These are phyloP conservation scores for Andrena praecox DNA, from an alignment of 2,888 invertebrate species.

Conservation along the genomic window DNA sequence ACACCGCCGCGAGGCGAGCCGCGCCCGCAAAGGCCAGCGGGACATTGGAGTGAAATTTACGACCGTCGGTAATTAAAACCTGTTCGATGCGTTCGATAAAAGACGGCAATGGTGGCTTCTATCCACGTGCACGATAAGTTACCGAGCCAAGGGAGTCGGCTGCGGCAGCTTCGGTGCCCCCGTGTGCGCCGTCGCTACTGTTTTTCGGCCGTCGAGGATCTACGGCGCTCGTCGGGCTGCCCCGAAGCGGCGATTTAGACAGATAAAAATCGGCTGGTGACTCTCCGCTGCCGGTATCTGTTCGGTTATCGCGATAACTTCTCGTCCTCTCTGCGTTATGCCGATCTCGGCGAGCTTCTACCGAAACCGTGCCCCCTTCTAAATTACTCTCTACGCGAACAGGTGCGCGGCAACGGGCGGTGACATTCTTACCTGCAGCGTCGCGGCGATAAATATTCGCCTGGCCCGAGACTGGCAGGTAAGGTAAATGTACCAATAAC, in stretches of 20 bases:
- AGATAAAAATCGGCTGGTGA: constrained; percentile 33
- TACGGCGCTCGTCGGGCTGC: background rate
- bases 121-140: constrained; percentile 14
- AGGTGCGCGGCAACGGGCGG: constrained; percentile 37
- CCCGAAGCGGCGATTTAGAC: constrained; percentile 40
- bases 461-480: background rate
- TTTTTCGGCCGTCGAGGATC: constrained; percentile 22
- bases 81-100: constrained; percentile 44
- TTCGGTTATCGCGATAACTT: constrained; percentile 57
- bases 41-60: constrained; percentile 34
- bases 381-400: constrained; percentile 41
- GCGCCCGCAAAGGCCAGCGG: constrained; percentile 11
- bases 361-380: constrained; percentile 25
- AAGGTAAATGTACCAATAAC: too few relatives aligned
- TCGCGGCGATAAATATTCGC: constrained; percentile 27
- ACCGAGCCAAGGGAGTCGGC: background rate
- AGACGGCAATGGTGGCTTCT: constrained; percentile 5
- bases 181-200: constrained; percentile 28
- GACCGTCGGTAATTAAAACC: constrained; percentile 34
- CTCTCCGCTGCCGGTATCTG: constrained; percentile 17
- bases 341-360: constrained; percentile 40
- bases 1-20: background rate
- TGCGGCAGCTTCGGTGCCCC: background rate
- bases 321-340: constrained; percentile 6
- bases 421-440: constrained; percentile 31